Conservation (phyloP, 2,888 invertebrate genomes). For the Neocrepidodera transversa region DNA sequence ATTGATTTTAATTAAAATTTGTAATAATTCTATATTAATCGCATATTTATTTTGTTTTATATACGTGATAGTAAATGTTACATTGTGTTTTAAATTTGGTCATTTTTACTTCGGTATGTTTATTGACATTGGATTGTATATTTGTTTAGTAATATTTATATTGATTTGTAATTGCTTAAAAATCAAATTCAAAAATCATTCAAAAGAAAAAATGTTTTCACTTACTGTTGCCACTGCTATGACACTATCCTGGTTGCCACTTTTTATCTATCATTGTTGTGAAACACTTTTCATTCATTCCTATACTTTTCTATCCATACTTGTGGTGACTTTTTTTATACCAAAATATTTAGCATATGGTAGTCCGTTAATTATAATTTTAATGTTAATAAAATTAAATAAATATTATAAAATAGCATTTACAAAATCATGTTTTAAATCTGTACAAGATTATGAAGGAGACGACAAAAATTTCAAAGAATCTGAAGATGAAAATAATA, state of each 20-base stretch:
- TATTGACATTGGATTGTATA: neutral
- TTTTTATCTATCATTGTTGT: neutral
- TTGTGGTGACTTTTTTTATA: constrained; percentile 2
- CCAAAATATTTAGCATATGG: neutral
- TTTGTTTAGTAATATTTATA: neutral
- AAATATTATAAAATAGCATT: constrained; percentile 12
- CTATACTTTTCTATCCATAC: neutral
- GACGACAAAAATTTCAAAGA: constrained; percentile 2
- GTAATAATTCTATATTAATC: neutral
- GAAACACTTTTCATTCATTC: neutral
- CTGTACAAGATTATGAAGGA: neutral
- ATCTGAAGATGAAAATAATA: neutral
- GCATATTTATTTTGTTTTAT: neutral
- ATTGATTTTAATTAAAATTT: neutral
- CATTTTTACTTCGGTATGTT: neutral
- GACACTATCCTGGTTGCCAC: neutral
- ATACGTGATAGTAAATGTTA: neutral
- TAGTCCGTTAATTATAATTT: neutral
- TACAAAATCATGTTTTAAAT: neutral
- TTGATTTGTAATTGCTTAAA: constrained; percentile 6
- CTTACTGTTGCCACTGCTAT: neutral
- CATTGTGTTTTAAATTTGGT: neutral
- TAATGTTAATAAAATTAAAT: neutral
- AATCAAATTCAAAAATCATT: neutral
- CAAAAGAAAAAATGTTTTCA: neutral